These are phyloP conservation scores for Pharmacophagus antenor DNA, from an alignment of 2,888 invertebrate genomes.

Conservation along the genomic window DNA sequence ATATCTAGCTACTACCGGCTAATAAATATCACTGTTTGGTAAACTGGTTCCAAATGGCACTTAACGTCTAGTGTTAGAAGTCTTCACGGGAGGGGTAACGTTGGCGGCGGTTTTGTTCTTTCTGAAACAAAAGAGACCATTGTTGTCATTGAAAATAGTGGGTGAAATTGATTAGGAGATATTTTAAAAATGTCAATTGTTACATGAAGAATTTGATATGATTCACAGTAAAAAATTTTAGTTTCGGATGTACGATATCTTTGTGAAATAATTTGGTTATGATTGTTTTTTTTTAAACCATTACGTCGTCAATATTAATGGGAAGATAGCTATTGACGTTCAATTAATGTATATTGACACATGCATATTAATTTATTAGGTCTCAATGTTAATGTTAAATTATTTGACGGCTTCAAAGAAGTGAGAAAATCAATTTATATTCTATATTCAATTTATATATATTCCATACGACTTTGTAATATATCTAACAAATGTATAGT, in stretches of 20 bases:
- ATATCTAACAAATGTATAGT: too few species aligned
- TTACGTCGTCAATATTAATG: too few species aligned
- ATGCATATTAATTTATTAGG: too few species aligned
- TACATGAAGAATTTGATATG: conserved; percentile 3
- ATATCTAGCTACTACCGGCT: conserved; percentile 54
- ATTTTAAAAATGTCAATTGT: conserved; percentile 22
- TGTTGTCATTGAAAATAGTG: conserved; percentile 14
- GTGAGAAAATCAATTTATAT: too few species aligned
- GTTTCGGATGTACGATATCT: not conserved
- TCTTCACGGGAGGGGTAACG: conserved; percentile 61
- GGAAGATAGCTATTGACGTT: not conserved
- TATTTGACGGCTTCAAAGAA: too few species aligned
- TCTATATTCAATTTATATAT: too few species aligned
- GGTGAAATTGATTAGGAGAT: conserved; percentile 17
- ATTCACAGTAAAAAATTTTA: not conserved
- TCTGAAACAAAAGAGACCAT: conserved; percentile 29
- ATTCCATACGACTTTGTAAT: too few species aligned
- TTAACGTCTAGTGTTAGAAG: conserved; percentile 63
- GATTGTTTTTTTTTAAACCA: too few species aligned
- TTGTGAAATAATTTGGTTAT: too few species aligned
- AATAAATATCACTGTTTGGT: conserved; percentile 78
- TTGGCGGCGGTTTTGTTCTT: conserved; percentile 43
- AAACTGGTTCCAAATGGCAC: conserved; percentile 79
- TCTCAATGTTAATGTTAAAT: too few species aligned
- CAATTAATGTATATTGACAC: not conserved